Conservation (phyloP, 2,888 invertebrate genomes). For the Protodeltote pygarga region DNA sequence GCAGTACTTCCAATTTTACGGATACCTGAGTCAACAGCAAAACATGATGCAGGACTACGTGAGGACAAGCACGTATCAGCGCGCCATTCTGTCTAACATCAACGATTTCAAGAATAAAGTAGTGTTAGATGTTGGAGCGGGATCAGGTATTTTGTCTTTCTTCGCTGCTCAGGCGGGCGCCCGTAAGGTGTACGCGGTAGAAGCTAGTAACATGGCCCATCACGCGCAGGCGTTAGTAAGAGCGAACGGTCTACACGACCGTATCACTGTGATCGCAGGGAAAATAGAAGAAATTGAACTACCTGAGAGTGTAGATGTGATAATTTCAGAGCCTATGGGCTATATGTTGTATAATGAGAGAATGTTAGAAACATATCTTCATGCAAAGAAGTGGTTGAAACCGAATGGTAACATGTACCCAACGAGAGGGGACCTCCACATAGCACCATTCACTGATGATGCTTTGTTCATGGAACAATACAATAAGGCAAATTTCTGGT, state of each 20-base stretch:
- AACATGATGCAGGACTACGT: slow-evolving; percentile 99
- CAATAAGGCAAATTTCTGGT: slow-evolving; percentile 99
- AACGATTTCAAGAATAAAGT: slow-evolving; percentile 97
- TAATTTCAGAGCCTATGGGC: slow-evolving; percentile 99
- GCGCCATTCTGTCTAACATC: slow-evolving; percentile 97
- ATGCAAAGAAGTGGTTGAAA: slow-evolving; percentile 99
- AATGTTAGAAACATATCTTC: slow-evolving; percentile 99
- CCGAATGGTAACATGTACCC: slow-evolving; percentile 99
- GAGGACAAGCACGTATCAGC: slow-evolving; percentile 98
- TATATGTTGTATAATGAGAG: slow-evolving; percentile 99
- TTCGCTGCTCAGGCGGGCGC: slow-evolving; percentile 99
- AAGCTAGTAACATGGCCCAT: slow-evolving; percentile 99
- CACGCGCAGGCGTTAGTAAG: slow-evolving; percentile 96
- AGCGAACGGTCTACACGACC: slow-evolving; percentile 95
- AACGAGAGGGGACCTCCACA: slow-evolving; percentile 97
- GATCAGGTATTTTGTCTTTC: slow-evolving; percentile 99
- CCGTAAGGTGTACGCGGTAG: slow-evolving; percentile 98
- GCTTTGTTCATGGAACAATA: slow-evolving; percentile 99
- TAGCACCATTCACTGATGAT: slow-evolving; percentile 99
- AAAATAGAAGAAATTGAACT: slow-evolving; percentile 99
- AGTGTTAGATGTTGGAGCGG: slow-evolving; percentile 98
- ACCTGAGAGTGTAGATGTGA: slow-evolving; percentile 98
- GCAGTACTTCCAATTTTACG: slow-evolving; percentile 99
- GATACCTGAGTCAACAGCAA: slow-evolving; percentile 99
- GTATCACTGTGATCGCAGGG: slow-evolving; percentile 97